A percentile compares a stretch with the other conserved stretches of the same genome.
Evolutionary conservation across 2,888 invertebrate species (phyloP).

Genomic region (Ochropacha duplaris): DNA sequence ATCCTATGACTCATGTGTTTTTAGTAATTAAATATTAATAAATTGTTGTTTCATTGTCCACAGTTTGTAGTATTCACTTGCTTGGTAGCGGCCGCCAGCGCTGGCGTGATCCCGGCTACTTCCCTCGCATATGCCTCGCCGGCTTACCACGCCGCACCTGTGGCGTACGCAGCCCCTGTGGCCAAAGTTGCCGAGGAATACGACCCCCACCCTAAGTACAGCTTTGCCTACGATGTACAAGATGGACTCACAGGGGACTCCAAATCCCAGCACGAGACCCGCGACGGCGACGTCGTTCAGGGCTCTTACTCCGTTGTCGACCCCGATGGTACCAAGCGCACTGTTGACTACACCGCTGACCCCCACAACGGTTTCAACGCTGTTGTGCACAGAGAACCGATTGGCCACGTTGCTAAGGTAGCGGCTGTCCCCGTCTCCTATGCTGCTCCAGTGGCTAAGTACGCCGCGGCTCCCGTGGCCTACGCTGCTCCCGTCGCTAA

Average conservation of each 20-base stretch:
- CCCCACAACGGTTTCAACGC: conserved; percentile 81
- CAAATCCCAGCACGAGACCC: conserved; percentile 72
- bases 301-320: conserved; percentile 82
- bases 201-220: conserved; percentile 65
- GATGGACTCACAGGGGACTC: conserved; percentile 78
- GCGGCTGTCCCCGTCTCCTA: conserved; percentile 47
- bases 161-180: conserved; percentile 48
- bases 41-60: conserved; percentile 26
- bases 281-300: conserved; percentile 71
- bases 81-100: conserved; percentile 64
- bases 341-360: conserved; percentile 79
- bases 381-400: conserved; percentile 75
- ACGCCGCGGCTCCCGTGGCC: conserved; percentile 48
- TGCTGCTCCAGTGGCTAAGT: conserved; percentile 34
- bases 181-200: conserved; percentile 58
- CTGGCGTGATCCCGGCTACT: conserved; percentile 57
- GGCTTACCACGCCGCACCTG: conserved; percentile 50
- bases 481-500: conserved; percentile 30
- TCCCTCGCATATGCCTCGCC: conserved; percentile 43
- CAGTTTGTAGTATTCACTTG: conserved; percentile 67
- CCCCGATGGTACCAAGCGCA: conserved; percentile 81
- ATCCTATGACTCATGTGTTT: conserved; percentile 18
- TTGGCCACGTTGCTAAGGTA: conserved; percentile 47
- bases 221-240: conserved; percentile 82
- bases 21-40: conserved; percentile 4